Conservation (phyloP, 2,113 vertebrate genomes). For the Athene noctua region DNA sequence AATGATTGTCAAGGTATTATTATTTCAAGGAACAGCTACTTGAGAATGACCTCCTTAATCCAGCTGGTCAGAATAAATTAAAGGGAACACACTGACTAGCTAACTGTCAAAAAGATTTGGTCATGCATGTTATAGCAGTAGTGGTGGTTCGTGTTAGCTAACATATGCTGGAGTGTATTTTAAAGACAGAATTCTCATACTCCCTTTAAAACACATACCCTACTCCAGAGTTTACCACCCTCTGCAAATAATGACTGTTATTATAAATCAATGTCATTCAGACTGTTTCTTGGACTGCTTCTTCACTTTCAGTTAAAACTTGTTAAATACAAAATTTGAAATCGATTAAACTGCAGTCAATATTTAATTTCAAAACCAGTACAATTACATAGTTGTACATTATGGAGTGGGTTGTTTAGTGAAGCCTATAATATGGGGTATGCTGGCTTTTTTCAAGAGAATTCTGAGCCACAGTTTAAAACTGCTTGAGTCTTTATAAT, state of each 20-base stretch:
- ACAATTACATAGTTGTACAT: accelerated
- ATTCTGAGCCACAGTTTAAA: background rate
- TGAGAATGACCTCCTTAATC: background rate
- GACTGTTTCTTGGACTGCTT: background rate
- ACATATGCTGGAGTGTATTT: background rate
- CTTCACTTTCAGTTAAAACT: background rate
- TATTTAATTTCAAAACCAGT: background rate
- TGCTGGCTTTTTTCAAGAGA: background rate
- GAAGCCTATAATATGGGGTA: background rate
- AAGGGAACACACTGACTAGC: background rate
- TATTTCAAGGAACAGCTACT: background rate
- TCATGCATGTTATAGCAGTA: background rate
- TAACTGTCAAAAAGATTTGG: background rate
- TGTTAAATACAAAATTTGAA: background rate
- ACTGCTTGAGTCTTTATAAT: background rate
- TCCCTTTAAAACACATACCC: background rate
- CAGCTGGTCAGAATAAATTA: background rate
- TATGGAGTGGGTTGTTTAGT: background rate
- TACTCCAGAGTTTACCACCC: background rate
- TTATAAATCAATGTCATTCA: background rate
- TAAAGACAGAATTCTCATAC: background rate
- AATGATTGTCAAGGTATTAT: background rate
- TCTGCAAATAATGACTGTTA: background rate
- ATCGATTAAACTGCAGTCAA: background rate
- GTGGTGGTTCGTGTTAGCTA: background rate